Conservation (phyloP, 2,888 invertebrate genomes). For the Tenthredo notha region DNA sequence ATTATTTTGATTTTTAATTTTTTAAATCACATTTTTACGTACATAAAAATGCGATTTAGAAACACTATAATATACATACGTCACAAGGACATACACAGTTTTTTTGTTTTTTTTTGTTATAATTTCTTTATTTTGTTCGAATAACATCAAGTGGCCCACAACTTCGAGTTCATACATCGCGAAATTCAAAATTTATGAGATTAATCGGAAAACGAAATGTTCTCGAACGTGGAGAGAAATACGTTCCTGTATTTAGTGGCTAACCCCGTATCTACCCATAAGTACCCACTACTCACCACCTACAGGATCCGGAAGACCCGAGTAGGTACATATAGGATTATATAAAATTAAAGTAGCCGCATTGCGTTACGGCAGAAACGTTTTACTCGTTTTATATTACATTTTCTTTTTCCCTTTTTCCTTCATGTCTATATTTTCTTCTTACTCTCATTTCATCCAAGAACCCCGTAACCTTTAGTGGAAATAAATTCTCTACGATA, state of each 20-base stretch:
- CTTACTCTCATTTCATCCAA: neutral
- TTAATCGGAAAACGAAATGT: neutral
- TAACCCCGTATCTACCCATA: neutral
- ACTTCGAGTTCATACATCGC: neutral
- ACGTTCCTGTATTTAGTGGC: neutral
- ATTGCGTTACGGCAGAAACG: conserved; percentile 12
- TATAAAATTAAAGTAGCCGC: conserved; percentile 34
- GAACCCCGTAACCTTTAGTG: neutral
- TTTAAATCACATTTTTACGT: neutral
- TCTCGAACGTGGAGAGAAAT: conserved; percentile 6
- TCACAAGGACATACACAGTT: neutral
- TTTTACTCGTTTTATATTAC: neutral
- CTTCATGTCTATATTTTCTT: neutral
- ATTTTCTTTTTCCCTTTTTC: neutral
- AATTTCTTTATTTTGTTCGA: too few relatives aligned
- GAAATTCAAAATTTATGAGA: neutral
- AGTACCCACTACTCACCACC: neutral
- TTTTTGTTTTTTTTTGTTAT: neutral
- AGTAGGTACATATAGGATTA: conserved; percentile 25
- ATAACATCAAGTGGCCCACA: neutral
- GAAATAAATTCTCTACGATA: conserved; percentile 30
- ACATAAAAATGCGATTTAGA: neutral
- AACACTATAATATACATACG: neutral
- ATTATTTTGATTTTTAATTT: neutral
- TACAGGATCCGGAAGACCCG: neutral